Percentiles rank a stretch among this genome's conserved stretches.
phyloP scores from a whole-genome alignment of 2,113 vertebrate species.

The Pimephales promelas region DNA sequence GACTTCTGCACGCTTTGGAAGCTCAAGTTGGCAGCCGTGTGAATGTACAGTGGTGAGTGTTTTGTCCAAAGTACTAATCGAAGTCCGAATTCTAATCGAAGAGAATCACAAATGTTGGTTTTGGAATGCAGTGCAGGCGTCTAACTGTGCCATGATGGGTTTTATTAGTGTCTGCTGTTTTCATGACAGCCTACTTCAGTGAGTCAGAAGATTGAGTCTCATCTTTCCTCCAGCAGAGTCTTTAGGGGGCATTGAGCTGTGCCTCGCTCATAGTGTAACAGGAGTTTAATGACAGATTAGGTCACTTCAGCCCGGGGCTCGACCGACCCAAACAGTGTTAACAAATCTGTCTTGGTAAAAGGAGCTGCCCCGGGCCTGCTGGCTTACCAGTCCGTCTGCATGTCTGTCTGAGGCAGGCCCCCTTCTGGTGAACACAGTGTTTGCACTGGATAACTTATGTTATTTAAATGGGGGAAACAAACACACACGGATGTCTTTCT shows the following conservation, averaged over 20 bases:
- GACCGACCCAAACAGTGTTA: slow-evolving; percentile 77
- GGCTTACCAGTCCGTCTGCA: slow-evolving; percentile 69
- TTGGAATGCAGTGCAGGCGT: slow-evolving; percentile 17
- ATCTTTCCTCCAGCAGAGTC: slow-evolving; percentile 53
- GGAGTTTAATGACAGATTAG: slow-evolving; percentile 83
- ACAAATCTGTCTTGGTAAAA: slow-evolving; percentile 82
- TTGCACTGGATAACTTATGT: slow-evolving; percentile 66
- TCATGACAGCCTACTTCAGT: slow-evolving; percentile 34
- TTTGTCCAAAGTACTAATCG: background rate
- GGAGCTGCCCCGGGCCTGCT: slow-evolving; percentile 76
- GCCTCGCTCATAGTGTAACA: slow-evolving; percentile 73
- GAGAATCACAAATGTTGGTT: background rate
- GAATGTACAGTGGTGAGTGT: no score
- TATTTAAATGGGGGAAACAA: slow-evolving; percentile 54
- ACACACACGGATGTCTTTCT: background rate
- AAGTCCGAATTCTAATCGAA: background rate
- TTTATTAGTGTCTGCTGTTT: slow-evolving; percentile 50
- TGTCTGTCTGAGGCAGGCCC: slow-evolving; percentile 54
- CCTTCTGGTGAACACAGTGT: slow-evolving; percentile 74
- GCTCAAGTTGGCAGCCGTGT: no score
- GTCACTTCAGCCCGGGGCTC: slow-evolving; percentile 75
- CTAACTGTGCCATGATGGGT: slow-evolving; percentile 32
- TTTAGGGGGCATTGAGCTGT: slow-evolving; percentile 64
- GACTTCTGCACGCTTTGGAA: no score
- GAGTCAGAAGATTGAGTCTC: slow-evolving; percentile 53